Base-by-base conservation (phyloP, 2,113 vertebrate genomes). In the Gallinago paraguaiae region DNA sequence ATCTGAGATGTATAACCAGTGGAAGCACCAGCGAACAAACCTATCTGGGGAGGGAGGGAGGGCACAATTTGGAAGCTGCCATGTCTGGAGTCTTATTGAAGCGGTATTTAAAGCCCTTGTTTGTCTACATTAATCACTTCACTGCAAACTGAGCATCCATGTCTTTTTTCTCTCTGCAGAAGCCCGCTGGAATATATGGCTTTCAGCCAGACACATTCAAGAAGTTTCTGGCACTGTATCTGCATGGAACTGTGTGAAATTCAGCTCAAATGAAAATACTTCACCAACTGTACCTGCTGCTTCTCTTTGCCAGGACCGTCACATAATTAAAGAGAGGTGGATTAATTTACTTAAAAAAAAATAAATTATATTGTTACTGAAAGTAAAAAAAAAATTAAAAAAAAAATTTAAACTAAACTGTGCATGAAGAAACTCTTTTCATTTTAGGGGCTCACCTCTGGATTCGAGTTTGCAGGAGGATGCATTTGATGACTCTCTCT, bases 201-300 rank as follows among this genome's bases (percentile, higher is more conserved):
- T 99, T 99, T 98, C 98, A 98, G 83, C 98, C 99, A 57, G 98
- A 98, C 90, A 98, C 98, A 15, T 99, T 99, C 98, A 98, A 91
- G 95, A 99, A 99, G 98, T 99, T 99, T 97, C 97, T 99, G 97
- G 98, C 99, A 33, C 97, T 99, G 83, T 99, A 99, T 97, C 96
- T 99, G 72, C 98, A 99, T 2, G 99, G 99, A 88, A 98, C 98
- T 30, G 96, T 96, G 50, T 98, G 96, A 98, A 91, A 95, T 91
- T 92, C 95, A 93, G 92, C 84, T 93, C 83, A 59, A 79, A 86
- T 75, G 76, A 87, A 90, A 92, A 91, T 69, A 82, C 86, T 91
- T 92, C 78, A 92, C 89, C 93, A 86, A 93, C 75, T 97, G 92
- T 95, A 96, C 92, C 90, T 97, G 92, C 96, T 84, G 92, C 76